Evolutionary conservation across 2,113 vertebrate genomes (phyloP), one percentile per base, ranked within the genome.

Genomic region (Porphyrio hochstetteri): DNA sequence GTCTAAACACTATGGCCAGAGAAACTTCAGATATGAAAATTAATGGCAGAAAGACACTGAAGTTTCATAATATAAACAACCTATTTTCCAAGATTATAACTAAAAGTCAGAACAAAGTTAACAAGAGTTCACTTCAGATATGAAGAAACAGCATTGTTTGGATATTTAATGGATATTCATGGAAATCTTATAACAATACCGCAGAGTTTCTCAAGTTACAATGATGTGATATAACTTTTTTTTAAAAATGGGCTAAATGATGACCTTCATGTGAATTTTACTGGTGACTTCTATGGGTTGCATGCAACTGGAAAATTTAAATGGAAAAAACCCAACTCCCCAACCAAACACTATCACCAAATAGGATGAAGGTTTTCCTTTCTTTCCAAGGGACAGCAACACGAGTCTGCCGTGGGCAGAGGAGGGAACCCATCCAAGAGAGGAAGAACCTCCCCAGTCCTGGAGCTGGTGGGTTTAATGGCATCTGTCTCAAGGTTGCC

Each of bases 141-240:
- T 40, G 82, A 91, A 89, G 75, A 95, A 93, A 88, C 75, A 80
- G 83, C 86, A 50, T 60, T 87, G 40, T 42, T 91, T 84, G 67
- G 91, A 67, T 79, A 88, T 40, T 70, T 72, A 74, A 59, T 80
- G 48, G 68, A 44, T 83, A 82, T 55, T 82, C 42, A 75, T 29
- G 79, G 79, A 82, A 42, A 27, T 91, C 90, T 92, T 95, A 50
- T 89, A 96, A 95, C 42, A 91, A 50, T 19, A n/a, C 46, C 72
- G 61, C 80, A 56, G 71, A 76, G 50, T 94, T 97, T 96, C 95
- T 93, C 80, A 84, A 85, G 59, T 86, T 87, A 60, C 18, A 55
- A 17, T 38, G 6, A 50, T 42, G 57, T 31, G 55, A 91, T 59
- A 57, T 28, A 76, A 72, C 52, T 60, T 25, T 71, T 90, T 90